Base-by-base conservation (phyloP, 2,888 invertebrate species). In the Ditula angustiorana region DNA sequence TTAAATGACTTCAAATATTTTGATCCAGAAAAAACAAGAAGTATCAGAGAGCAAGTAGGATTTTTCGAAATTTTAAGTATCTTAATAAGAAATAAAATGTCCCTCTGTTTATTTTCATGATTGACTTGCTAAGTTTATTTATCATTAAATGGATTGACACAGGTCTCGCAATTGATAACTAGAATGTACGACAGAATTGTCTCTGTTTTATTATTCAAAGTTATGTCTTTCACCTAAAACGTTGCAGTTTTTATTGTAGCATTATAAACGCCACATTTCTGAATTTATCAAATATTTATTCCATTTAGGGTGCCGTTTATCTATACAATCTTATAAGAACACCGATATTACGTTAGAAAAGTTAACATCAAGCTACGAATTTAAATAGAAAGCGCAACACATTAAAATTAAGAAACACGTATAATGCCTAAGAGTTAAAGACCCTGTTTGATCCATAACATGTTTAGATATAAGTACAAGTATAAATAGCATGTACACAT, bases 391-490 rank as follows among this genome's bases (percentile, higher is more conserved):
- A 65, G 65, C 65, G 65, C 65, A 65, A 65, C 57, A 49, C 30
- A 65, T 60, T 60, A 52, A 60, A 55, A 59, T 46, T 49, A 59
- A 33, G 46, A 53, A 58, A 59, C 58, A 59, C 82, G 81, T 79
- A 80, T 76, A 82, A 88, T 88, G 88, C 85, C 88, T 91, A 91
- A 80, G 81, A 84, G 81, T 82, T 80, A 75, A 83, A 83, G 88
- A 92, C 92, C 92, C 92, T 92, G 92, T 91, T 79, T 87, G 79
- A 87, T 88, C 90, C 90, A 90, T 88, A 85, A 87, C 81, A 84
- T 80, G 80, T 81, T 85, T 78, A 72, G 79, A 83, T 85, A 85
- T 84, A 86, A 76, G 75, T 81, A 85, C 84, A 86, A 76, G 75
- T 81, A 74, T 75, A 80, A 58, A 24, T 63, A 63, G 63, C 63